These are phyloP conservation scores for Thunnus thynnus DNA, from an alignment of 2,113 vertebrate genomes.

Conservation along the genomic window DNA sequence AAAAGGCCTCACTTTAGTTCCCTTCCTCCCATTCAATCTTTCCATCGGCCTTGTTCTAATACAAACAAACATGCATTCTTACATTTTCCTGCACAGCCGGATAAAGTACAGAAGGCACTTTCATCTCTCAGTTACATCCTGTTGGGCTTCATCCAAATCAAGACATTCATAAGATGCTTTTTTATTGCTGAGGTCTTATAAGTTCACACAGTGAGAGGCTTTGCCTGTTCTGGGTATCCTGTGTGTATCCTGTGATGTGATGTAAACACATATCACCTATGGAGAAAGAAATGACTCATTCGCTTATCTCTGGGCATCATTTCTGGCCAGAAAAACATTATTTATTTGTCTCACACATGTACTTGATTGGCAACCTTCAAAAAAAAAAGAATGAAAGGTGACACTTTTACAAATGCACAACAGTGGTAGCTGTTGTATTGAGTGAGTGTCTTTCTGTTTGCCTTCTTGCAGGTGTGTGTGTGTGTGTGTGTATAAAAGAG, in stretches of 20 bases:
- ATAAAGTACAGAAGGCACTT: slow-evolving; percentile 1
- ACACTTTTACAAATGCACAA: background rate
- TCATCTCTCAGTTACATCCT: slow-evolving; percentile 21
- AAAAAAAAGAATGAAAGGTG: background rate
- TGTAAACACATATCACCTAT: slow-evolving; percentile 29
- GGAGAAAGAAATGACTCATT: background rate
- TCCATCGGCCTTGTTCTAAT: slow-evolving; percentile 1
- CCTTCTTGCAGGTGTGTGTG: background rate
- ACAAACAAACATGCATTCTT: slow-evolving; percentile 17
- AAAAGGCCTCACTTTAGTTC: background rate
- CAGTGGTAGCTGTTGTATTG: background rate
- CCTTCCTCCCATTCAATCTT: background rate
- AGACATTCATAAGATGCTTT: background rate
- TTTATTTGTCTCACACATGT: background rate
- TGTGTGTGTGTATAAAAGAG: background rate
- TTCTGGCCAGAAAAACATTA: background rate
- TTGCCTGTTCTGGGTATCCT: background rate
- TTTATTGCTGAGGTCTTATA: background rate
- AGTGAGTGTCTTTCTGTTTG: background rate
- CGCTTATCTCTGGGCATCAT: background rate
- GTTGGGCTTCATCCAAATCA: slow-evolving; percentile 22
- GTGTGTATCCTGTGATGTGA: slow-evolving; percentile 4
- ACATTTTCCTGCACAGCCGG: background rate
- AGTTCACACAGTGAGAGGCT: slow-evolving; percentile 12
- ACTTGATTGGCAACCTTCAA: background rate